phyloP scores from a whole-genome alignment of 2,888 invertebrate genomes.

The Ophonus ardosiacus region DNA sequence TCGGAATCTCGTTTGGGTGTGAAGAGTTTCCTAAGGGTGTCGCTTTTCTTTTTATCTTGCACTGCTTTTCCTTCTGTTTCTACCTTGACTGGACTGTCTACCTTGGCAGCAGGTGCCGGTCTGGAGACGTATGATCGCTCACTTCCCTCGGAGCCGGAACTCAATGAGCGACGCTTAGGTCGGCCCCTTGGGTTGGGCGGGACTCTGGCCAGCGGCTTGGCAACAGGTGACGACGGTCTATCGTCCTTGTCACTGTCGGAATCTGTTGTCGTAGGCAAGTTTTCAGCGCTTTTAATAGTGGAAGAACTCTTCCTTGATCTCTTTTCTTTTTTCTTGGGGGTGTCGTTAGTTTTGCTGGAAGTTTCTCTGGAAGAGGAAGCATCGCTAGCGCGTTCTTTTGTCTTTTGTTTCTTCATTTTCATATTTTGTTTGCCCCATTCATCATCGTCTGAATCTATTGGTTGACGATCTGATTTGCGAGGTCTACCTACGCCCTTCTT shows the following conservation, averaged over 20 bases:
- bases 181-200: conserved; percentile 65
- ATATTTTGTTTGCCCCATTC: conserved; percentile 72
- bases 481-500: conserved; percentile 65
- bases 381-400: conserved; percentile 74
- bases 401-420: conserved; percentile 69
- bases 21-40: conserved; percentile 83
- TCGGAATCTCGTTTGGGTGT: conserved; percentile 79
- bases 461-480: conserved; percentile 65
- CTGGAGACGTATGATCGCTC: conserved; percentile 65
- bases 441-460: conserved; percentile 71
- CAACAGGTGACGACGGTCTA: conserved; percentile 70
- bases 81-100: conserved; percentile 72
- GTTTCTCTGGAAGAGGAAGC: conserved; percentile 65
- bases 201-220: conserved; percentile 65
- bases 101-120: conserved; percentile 50
- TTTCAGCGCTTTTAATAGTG: conserved; percentile 70
- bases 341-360: conserved; percentile 69
- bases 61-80: conserved; percentile 77
- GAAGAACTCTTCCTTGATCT: conserved; percentile 73
- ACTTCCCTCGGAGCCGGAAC: conserved; percentile 69
- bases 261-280: conserved; percentile 73
- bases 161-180: conserved; percentile 65
- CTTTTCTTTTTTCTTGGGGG: conserved; percentile 71
- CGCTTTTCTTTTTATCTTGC: conserved; percentile 85
- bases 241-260: conserved; percentile 73